phyloP scores from a whole-genome alignment of 2,888 invertebrate genomes.

The Macrophya annulata region DNA sequence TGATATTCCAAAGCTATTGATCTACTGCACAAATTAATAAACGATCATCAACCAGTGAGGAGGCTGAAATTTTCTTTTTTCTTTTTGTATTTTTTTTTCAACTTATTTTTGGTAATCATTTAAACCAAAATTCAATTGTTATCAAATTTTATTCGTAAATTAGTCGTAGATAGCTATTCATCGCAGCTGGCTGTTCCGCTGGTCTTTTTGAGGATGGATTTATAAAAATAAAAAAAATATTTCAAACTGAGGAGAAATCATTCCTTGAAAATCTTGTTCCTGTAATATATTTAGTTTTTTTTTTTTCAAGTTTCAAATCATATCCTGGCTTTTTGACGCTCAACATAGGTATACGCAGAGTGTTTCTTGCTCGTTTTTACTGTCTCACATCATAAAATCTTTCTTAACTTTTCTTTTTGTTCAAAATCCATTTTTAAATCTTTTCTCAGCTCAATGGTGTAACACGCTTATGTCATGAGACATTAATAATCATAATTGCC shows the following conservation, averaged over 20 bases:
- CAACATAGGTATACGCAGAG: not conserved
- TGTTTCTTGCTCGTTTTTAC: slow-evolving; percentile 41
- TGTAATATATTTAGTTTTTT: slow-evolving; percentile 21
- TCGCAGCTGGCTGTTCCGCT: not conserved
- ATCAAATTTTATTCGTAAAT: not conserved
- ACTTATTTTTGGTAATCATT: not conserved
- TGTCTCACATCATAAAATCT: not conserved
- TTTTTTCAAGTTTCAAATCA: slow-evolving; percentile 7
- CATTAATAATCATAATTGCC: not conserved
- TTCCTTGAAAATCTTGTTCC: slow-evolving; percentile 28
- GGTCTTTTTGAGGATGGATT: not conserved
- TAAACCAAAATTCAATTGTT: not conserved
- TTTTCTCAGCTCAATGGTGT: not conserved
- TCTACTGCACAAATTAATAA: slow-evolving; percentile 39
- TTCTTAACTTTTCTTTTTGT: not conserved
- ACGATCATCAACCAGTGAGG: not conserved
- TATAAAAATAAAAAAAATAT: not conserved
- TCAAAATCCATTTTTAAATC: not conserved
- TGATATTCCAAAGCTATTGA: slow-evolving; percentile 25
- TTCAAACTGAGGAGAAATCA: not conserved
- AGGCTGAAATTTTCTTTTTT: not conserved
- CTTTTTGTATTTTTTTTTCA: not conserved
- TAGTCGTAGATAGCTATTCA: not conserved
- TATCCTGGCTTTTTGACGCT: slow-evolving; percentile 23
- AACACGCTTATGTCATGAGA: not conserved